Evolutionary conservation across 2,888 invertebrate species (phyloP).

Genomic region (Cantharis lateralis): DNA sequence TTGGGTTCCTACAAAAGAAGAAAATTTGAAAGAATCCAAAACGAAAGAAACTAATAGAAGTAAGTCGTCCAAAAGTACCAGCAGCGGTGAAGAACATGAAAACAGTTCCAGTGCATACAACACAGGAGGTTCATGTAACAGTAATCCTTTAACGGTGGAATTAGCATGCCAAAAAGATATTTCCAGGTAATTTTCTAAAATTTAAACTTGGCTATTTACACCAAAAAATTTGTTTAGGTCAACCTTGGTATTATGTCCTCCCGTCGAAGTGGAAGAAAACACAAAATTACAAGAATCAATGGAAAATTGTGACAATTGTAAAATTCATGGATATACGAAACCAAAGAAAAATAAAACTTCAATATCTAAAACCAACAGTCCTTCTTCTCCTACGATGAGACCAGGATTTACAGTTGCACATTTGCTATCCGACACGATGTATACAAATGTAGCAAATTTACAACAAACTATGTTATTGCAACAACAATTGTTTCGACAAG

Average conservation of each 20-base stretch:
- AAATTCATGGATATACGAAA: slow-evolving; percentile 39
- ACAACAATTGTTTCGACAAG: slow-evolving; percentile 66
- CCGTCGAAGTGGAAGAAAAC: slow-evolving; percentile 41
- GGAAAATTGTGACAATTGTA: slow-evolving; percentile 44
- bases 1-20: slow-evolving; percentile 28
- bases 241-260: slow-evolving; percentile 47
- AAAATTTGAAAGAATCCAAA: slow-evolving; percentile 35
- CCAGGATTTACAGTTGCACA: slow-evolving; percentile 41
- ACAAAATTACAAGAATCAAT: slow-evolving; percentile 37
- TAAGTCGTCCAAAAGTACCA: slow-evolving; percentile 50
- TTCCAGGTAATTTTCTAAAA: slow-evolving; percentile 36
- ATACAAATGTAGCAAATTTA: slow-evolving; percentile 70
- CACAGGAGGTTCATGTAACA: slow-evolving; percentile 76
- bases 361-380: slow-evolving; percentile 43
- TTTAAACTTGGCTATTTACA: background rate
- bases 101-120: slow-evolving; percentile 74
- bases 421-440: slow-evolving; percentile 66
- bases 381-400: slow-evolving; percentile 45
- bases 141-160: slow-evolving; percentile 63
- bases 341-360: slow-evolving; percentile 44
- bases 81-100: slow-evolving; percentile 63
- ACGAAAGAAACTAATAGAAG: slow-evolving; percentile 40
- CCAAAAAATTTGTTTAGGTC: slow-evolving; percentile 38
- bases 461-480: slow-evolving; percentile 72
- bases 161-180: slow-evolving; percentile 54